Evolutionary conservation across 2,888 invertebrate genomes (phyloP).

Genomic region (Amphipoea oculea): DNA sequence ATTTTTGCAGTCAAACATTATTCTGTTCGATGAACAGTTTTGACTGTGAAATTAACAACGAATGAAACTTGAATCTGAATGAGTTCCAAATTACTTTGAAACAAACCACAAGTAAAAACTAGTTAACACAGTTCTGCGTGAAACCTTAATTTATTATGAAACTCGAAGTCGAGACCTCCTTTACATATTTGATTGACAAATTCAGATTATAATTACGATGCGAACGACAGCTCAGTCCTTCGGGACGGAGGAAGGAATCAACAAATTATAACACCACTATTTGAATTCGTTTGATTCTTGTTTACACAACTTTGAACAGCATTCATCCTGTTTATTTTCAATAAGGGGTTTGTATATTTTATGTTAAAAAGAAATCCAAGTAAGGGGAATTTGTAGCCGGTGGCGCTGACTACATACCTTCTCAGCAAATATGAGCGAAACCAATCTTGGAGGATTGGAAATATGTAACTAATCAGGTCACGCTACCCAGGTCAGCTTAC

Average conservation of each 20-base stretch:
- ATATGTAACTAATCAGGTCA: constrained; percentile 34
- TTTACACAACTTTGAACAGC: constrained; percentile 34
- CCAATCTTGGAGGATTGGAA: constrained; percentile 35
- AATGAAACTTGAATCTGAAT: not conserved
- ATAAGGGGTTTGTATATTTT: constrained; percentile 31
- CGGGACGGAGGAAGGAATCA: not conserved
- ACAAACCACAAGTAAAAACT: constrained; percentile 22
- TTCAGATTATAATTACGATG: constrained; percentile 59
- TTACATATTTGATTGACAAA: constrained; percentile 69
- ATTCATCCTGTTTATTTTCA: constrained; percentile 31
- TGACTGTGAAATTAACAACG: not conserved
- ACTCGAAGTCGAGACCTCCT: constrained; percentile 55
- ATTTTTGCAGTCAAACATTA: not conserved
- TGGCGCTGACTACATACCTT: not conserved
- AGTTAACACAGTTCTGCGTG: constrained; percentile 10
- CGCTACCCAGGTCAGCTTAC: constrained; percentile 16
- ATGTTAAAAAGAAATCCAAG: constrained; percentile 38
- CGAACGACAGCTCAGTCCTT: not conserved
- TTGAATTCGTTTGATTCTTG: constrained; percentile 40
- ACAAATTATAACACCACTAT: constrained; percentile 24
- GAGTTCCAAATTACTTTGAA: constrained; percentile 17
- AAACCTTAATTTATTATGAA: constrained; percentile 4
- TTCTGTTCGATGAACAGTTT: not conserved
- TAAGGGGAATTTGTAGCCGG: constrained; percentile 14
- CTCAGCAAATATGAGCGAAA: constrained; percentile 35